Conservation (phyloP, 2,888 invertebrate genomes). For the Anthrax anthrax region DNA sequence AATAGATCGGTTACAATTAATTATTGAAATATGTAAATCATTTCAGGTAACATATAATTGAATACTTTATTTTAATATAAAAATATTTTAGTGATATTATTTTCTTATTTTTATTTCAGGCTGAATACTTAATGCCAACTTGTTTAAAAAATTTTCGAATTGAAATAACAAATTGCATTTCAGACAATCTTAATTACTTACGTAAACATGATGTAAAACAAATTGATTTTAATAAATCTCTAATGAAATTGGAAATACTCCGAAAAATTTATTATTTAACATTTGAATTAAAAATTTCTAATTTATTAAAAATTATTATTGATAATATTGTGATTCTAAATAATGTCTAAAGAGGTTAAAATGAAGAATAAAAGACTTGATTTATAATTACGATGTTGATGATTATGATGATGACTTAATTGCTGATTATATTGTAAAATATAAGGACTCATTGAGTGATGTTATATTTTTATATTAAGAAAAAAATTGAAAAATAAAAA, state of each 20-base stretch:
- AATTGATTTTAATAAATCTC: background rate
- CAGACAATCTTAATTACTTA: background rate
- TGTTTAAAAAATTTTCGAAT: background rate
- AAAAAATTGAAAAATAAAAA: background rate
- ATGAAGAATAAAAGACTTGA: background rate
- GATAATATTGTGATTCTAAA: background rate
- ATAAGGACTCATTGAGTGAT: background rate
- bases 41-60: constrained; percentile 29
- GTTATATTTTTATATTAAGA: background rate
- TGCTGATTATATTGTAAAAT: no score
- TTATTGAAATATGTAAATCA: constrained; percentile 40
- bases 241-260: background rate
- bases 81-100: background rate
- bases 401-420: no score
- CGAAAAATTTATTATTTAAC: background rate
- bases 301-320: background rate
- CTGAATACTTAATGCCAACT: background rate
- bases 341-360: background rate
- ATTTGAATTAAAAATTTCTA: background rate
- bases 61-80: background rate
- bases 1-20: constrained; percentile 37
- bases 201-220: background rate
- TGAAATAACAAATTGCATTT: background rate
- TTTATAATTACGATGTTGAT: background rate
- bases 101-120: background rate